Evolutionary conservation across 35 echinoderm and acorn worm species (phyloP), one percentile per base, ranked within the genome.

Genomic region (Patiria miniata): DNA sequence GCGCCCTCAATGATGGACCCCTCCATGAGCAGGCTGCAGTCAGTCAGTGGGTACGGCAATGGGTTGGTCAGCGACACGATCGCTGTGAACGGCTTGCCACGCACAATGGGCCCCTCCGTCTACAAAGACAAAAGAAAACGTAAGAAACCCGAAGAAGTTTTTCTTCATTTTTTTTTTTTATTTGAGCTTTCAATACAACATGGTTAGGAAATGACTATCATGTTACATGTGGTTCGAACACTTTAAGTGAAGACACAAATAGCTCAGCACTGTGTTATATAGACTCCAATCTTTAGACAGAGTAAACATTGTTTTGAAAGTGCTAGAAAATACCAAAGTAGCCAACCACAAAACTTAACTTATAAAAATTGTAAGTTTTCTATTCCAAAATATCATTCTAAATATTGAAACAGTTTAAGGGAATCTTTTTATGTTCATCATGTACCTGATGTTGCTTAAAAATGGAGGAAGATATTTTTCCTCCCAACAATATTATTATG

Each of bases 1-100:
- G 77, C 78, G 19, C 96, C 96, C 14, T 94, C 96, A 33, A 98
- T 99, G 5, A 86, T 90, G 17, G 92, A 89, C 40, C 92, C 92
- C 81, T 99, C 96, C 68, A 99, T 51, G 7, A 89, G 78, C 87
- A 99, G 92, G 7, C 59, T 26, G 26, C 89, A 89, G n/a, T 88
- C 77, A 21, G 39, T 89, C 5, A 99, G 68, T 21, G 86, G 32
- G 32, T 53, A 58, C 1, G 82, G 84, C 51, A 99, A 82, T 2
- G 96, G 96, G 68, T 99, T 99, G 65, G 90, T 86, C 81, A 99
- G 94, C 2, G 51, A 79, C 7, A 97, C 53, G 18, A 79, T 30
- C 8, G 89, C 52, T 29, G 37, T 88, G 52, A 97, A 85, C 1
- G 87, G 61, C 40, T 81, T 83, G 33, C 84, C 91, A 56, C 85